Base-by-base conservation (phyloP, 1,140 invertebrate genomes). In the Temnothorax curvispinosus region DNA sequence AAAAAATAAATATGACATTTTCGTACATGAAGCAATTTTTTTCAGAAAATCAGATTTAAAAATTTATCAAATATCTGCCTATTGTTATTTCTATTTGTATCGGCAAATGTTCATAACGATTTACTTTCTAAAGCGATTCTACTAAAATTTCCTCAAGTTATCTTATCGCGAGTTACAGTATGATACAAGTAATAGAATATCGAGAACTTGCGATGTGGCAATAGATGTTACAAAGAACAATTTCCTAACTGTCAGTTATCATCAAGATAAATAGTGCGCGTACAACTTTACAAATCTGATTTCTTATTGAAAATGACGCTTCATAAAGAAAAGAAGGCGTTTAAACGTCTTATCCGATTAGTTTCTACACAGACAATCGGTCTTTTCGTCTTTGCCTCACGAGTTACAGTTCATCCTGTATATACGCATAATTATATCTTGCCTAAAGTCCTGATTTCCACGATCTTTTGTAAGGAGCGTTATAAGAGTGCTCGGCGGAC, bases 381-480 rank as follows among this genome's bases (percentile, higher is more conserved):
- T 50, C 2, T 32, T 8, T 47, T 50, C 50, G 15, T 13, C 0
- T 3, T 50, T 47, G 65, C 13, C 0, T 50, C 41, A 32, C 41
- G 65, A 50, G 50, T 69, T 27, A 69, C 21, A 27, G 65, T 32
- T 15, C 41, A 69, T 69, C 6, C 13, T 69, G 65, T 81, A 67
- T 44, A 71, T 72, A 72, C 35, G 62, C 27, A 80, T 80, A 62
- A 82, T 60, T 82, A 32, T 82, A 84, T 87, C 44, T 76, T 74
- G 81, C 81, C 80, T 69, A 85, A 85, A 47, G 44, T 85, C 54
- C 52, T 87, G 50, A 77, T 76, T 88, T 90, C 75, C 88, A 86
- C 69, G 60, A 88, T 87, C 91, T 91, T 92, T 81, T 88, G 60
- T 89, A 92, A 89, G 44, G 50, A 87, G 58, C 80, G 81, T 72